Percentiles rank a stretch among this genome's conserved stretches.
Evolutionary conservation across 92 coral and sea anemone species (phyloP).

Genomic region (Blastomussa wellsi): DNA sequence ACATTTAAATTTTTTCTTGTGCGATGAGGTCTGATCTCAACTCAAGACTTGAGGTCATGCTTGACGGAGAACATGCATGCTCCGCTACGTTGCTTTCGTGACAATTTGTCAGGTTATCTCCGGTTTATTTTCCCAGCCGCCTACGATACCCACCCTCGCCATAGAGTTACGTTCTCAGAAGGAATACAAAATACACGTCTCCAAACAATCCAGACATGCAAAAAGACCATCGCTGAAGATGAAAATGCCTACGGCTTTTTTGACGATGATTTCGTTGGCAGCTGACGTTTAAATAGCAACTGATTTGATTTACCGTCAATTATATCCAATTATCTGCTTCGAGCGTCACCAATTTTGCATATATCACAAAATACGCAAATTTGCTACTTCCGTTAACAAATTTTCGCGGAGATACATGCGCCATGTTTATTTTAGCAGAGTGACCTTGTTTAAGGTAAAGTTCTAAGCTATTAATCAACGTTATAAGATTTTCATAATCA

Average conservation of each 20-base stretch:
- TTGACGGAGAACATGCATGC: neutral
- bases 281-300: neutral
- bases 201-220: neutral
- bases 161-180: neutral
- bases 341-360: neutral
- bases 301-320: neutral
- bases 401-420: neutral
- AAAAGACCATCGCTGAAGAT: neutral
- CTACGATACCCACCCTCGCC: neutral
- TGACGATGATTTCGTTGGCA: neutral
- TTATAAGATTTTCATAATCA: slow-evolving; percentile 11
- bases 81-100: neutral
- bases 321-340: neutral
- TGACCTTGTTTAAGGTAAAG: neutral
- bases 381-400: neutral
- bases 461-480: neutral
- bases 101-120: neutral
- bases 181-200: neutral
- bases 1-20: neutral
- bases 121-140: neutral
- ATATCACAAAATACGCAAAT: neutral
- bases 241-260: neutral
- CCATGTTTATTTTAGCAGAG: too few species aligned
- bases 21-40: neutral
- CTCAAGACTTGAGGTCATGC: neutral